Evolutionary conservation across 2,113 vertebrate genomes (phyloP).

Genomic region (Gila orcuttii): DNA sequence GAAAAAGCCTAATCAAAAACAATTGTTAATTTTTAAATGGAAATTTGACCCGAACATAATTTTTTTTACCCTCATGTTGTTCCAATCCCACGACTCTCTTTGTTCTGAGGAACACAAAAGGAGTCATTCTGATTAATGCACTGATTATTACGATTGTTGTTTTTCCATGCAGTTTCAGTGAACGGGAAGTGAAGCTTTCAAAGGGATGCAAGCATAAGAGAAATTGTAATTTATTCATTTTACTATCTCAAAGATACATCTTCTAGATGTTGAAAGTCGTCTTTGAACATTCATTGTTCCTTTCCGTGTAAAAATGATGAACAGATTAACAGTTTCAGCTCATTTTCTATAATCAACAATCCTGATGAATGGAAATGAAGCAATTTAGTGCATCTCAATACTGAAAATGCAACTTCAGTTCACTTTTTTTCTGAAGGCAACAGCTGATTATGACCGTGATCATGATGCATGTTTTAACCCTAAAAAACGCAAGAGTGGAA

Average conservation of each 20-base stretch:
- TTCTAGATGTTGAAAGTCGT: neutral
- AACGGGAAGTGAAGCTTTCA: neutral
- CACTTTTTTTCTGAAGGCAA: neutral
- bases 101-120: neutral
- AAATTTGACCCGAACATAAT: neutral
- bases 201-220: too few relatives aligned
- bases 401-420: neutral
- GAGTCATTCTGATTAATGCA: neutral
- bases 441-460: neutral
- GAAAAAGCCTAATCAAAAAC: neutral
- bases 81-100: neutral
- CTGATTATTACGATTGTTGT: neutral
- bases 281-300: neutral
- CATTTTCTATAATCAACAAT: too few relatives aligned
- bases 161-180: neutral
- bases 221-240: neutral
- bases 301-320: neutral
- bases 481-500: too few relatives aligned
- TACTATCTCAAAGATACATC: neutral
- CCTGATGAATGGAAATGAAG: neutral
- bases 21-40: neutral
- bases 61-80: neutral
- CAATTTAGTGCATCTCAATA: neutral
- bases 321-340: neutral
- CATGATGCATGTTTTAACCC: neutral